Percentiles rank a stretch among this genome's conserved stretches.
Conservation (phyloP, 2,888 invertebrate genomes). For the Ectemnius lituratus region DNA sequence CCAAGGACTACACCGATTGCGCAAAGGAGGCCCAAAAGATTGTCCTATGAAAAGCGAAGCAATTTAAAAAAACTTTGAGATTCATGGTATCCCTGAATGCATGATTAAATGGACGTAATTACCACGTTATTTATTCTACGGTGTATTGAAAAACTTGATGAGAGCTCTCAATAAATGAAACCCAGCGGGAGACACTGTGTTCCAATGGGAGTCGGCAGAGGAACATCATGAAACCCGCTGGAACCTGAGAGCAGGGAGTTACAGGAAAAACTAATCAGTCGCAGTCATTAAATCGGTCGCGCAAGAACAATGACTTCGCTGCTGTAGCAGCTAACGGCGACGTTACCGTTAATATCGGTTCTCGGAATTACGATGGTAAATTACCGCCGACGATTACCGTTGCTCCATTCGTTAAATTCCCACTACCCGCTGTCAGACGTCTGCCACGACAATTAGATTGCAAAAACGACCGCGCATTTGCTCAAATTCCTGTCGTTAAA, state of each 20-base stretch:
- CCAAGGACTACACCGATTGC: background rate
- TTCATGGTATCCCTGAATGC: too few species aligned
- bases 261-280: background rate
- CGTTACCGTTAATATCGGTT: slow-evolving; percentile 16
- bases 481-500: too few species aligned
- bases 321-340: slow-evolving; percentile 13
- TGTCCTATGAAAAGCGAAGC: too few species aligned
- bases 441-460: too few species aligned
- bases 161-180: too few species aligned
- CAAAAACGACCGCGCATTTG: too few species aligned
- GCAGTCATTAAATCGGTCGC: slow-evolving; percentile 3
- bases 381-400: slow-evolving; percentile 2
- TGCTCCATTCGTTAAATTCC: background rate
- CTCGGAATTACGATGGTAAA: slow-evolving; percentile 10
- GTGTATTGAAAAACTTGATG: too few species aligned
- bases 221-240: background rate
- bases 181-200: background rate
- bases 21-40: background rate
- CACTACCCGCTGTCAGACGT: background rate
- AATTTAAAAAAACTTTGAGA: too few species aligned
- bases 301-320: slow-evolving; percentile 3
- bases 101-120: too few species aligned
- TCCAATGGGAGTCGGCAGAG: background rate
- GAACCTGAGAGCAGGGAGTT: background rate
- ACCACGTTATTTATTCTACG: too few species aligned